Evolutionary conservation across 2,888 invertebrate species (phyloP).

Genomic region (Drosophila fungiperda): DNA sequence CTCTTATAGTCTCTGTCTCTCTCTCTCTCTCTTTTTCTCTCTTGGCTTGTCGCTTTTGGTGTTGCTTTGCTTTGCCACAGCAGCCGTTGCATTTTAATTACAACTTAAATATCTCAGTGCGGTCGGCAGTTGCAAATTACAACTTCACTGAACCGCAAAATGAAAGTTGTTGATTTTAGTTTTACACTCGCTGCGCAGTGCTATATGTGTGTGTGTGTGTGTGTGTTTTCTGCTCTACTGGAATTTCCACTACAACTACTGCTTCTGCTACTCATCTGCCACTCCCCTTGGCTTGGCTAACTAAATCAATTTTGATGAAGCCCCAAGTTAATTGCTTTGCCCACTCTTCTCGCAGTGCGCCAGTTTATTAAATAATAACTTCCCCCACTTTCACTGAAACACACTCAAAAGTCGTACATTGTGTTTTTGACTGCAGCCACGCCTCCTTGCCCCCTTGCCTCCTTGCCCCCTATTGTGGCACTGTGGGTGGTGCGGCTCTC

Average conservation of each 20-base stretch:
- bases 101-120: conserved; percentile 78
- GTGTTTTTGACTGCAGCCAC: conserved; percentile 16
- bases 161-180: conserved; percentile 70
- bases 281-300: conserved; percentile 18
- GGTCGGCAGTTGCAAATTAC: conserved; percentile 68
- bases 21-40: conserved; percentile 5
- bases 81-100: conserved; percentile 76
- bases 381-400: conserved; percentile 49
- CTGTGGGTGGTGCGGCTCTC: conserved; percentile 3
- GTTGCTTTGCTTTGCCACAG: conserved; percentile 25
- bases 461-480: not conserved
- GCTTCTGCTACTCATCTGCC: not conserved
- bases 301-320: conserved; percentile 66
- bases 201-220: conserved; percentile 16
- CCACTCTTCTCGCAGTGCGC: not conserved
- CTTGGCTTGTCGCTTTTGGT: conserved; percentile 11
- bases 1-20: not conserved
- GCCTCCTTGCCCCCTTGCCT: not conserved
- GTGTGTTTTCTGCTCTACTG: conserved; percentile 33
- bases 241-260: conserved; percentile 10
- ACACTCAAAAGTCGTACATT: conserved; percentile 30
- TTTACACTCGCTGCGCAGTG: conserved; percentile 8
- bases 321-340: conserved; percentile 53
- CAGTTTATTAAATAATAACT: conserved; percentile 55
- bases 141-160: conserved; percentile 78